These are phyloP conservation scores for Lacerta bilineata DNA, from an alignment of 2,797 vertebrate genomes.

Conservation along the genomic window DNA sequence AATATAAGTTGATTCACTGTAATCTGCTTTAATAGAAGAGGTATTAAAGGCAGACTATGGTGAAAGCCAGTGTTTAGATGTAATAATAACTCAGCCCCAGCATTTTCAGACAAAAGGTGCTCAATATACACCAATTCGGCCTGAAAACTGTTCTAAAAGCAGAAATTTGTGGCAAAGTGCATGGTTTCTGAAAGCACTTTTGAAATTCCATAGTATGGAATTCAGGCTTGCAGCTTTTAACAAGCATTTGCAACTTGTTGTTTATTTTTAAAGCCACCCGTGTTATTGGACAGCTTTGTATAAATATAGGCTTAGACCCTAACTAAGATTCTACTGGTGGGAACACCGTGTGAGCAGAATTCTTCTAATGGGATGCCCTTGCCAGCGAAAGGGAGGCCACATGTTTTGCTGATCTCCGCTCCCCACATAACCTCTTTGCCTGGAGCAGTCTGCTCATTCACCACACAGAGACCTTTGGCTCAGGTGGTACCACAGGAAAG, in stretches of 20 bases:
- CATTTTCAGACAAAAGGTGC: neutral
- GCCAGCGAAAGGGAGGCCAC: too few species aligned
- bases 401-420: too few species aligned
- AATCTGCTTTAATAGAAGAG: neutral
- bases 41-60: neutral
- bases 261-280: neutral
- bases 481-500: too few species aligned
- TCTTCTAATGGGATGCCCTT: too few species aligned
- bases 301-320: too few species aligned
- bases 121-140: neutral
- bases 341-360: too few species aligned
- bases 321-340: too few species aligned
- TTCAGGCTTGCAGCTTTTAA: neutral
- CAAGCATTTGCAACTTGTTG: neutral
- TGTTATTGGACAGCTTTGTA: too few species aligned
- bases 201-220: neutral
- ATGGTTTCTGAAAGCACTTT: neutral
- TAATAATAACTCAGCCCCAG: neutral
- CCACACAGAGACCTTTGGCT: too few species aligned
- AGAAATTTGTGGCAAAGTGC: neutral
- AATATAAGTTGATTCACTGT: slow-evolving; percentile 10
- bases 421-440: too few species aligned
- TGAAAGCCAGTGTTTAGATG: neutral
- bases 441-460: too few species aligned
- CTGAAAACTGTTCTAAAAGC: neutral